Evolutionary conservation across 2,888 invertebrate genomes (phyloP).

Genomic region (Archips crataeganus): DNA sequence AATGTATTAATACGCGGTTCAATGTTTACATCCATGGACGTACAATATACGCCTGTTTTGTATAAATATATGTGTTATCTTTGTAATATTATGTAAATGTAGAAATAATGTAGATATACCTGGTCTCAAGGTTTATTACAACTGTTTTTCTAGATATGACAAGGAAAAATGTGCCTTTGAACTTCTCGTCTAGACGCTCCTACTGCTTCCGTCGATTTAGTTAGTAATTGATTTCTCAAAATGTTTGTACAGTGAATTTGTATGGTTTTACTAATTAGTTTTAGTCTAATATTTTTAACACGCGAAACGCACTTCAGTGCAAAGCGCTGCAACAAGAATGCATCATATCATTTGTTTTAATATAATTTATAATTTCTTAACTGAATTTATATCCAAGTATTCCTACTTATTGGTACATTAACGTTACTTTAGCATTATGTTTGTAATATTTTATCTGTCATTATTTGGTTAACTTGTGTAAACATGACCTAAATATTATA

Average conservation of each 20-base stretch:
- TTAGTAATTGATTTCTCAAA: conserved; percentile 45
- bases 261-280: conserved; percentile 44
- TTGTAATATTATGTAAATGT: conserved; percentile 35
- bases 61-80: conserved; percentile 31
- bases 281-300: conserved; percentile 47
- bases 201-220: conserved; percentile 40
- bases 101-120: conserved; percentile 35
- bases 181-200: conserved; percentile 6
- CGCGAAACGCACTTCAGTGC: conserved; percentile 71
- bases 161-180: conserved; percentile 30
- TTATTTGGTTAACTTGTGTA: conserved; percentile 27
- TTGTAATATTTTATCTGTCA: conserved; percentile 29
- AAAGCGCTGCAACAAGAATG: conserved; percentile 82
- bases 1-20: conserved; percentile 39
- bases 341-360: conserved; percentile 86
- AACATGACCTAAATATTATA: conserved; percentile 46
- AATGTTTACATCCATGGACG: neutral
- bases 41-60: conserved; percentile 19
- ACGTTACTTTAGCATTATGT: conserved; percentile 40
- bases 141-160: conserved; percentile 10
- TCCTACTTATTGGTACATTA: conserved; percentile 63
- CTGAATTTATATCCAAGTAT: conserved; percentile 71
- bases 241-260: conserved; percentile 26
- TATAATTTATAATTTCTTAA: conserved; percentile 76
- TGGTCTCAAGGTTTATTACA: conserved; percentile 27